Percentiles rank a stretch among this genome's conserved stretches.
Evolutionary conservation across 92 coral and sea anemone species (phyloP).

Genomic region (Porites lobata): DNA sequence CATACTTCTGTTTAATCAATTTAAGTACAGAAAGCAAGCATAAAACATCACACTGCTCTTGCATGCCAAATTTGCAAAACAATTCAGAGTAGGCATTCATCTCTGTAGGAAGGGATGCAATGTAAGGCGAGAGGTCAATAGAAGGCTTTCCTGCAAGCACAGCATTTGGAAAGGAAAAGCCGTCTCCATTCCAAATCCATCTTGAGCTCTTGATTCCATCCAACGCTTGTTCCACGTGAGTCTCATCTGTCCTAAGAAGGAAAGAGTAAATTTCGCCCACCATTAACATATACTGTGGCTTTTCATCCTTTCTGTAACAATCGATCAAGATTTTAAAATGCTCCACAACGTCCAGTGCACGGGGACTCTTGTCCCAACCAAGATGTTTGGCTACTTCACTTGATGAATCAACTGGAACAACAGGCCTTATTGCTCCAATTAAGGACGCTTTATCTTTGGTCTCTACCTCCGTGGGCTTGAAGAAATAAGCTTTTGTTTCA

Average conservation of each 20-base stretch:
- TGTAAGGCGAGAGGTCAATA: constrained; percentile 75
- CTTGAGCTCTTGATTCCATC: not conserved
- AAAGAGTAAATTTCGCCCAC: constrained; percentile 60
- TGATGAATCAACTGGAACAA: constrained; percentile 17
- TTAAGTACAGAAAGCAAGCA: constrained; percentile 62
- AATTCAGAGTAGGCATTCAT: constrained; percentile 33
- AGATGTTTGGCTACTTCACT: constrained; percentile 42
- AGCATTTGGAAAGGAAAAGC: constrained; percentile 73
- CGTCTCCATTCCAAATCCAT: constrained; percentile 92
- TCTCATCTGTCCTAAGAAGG: not conserved
- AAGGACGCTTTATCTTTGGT: constrained; percentile 26
- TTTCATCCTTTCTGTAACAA: constrained; percentile 62
- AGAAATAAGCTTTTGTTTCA: constrained; percentile 23
- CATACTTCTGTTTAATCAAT: constrained; percentile 69
- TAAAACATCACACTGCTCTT: constrained; percentile 36
- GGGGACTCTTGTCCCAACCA: constrained; percentile 68
- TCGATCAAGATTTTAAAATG: constrained; percentile 61
- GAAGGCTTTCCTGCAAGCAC: constrained; percentile 54
- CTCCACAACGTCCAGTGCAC: constrained; percentile 41
- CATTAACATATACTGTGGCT: constrained; percentile 55
- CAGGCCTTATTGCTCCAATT: constrained; percentile 67
- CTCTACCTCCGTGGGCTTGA: constrained; percentile 63
- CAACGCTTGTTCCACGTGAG: constrained; percentile 18
- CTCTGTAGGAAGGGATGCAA: constrained; percentile 71
- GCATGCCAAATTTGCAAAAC: constrained; percentile 70